Conservation (phyloP, 1,140 invertebrate genomes). For the Agrypnia vestita region DNA sequence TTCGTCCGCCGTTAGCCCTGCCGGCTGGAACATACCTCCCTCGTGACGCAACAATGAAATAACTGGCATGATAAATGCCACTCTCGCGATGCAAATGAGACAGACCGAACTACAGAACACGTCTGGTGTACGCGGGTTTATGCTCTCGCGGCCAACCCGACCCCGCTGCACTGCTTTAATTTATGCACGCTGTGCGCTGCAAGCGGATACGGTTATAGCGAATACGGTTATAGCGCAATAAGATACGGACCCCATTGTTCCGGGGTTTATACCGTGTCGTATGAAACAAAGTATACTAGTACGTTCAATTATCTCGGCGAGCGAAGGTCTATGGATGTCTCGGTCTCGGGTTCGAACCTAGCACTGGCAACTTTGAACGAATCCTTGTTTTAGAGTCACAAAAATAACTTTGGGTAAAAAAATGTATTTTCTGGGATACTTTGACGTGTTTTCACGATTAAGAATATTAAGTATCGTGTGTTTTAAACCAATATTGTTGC, state of each 20-base stretch:
- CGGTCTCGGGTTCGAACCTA: no score
- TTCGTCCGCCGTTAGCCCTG: no score
- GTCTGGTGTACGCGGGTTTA: slow-evolving; percentile 34
- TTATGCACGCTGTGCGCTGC: slow-evolving; percentile 24
- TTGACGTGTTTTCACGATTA: no score
- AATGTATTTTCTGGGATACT: no score
- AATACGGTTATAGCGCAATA: slow-evolving; percentile 17
- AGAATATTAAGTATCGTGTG: no score
- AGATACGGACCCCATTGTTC: slow-evolving; percentile 16
- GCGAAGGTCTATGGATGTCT: no score
- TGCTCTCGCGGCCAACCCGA: slow-evolving; percentile 31
- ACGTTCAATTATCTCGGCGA: no score
- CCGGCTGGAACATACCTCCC: neutral
- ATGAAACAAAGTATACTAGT: no score
- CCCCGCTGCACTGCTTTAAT: slow-evolving; percentile 47
- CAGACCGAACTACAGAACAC: slow-evolving; percentile 18
- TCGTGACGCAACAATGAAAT: neutral
- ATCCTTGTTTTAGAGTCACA: no score
- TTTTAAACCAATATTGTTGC: no score
- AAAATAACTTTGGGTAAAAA: no score
- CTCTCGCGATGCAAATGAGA: slow-evolving; percentile 21
- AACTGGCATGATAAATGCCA: slow-evolving; percentile 25
- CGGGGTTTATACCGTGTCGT: neutral
- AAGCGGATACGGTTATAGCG: slow-evolving; percentile 13
- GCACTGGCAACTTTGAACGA: no score